Evolutionary conservation across 2,888 invertebrate species (phyloP).

Genomic region (Scelioninae gen. 1): DNA sequence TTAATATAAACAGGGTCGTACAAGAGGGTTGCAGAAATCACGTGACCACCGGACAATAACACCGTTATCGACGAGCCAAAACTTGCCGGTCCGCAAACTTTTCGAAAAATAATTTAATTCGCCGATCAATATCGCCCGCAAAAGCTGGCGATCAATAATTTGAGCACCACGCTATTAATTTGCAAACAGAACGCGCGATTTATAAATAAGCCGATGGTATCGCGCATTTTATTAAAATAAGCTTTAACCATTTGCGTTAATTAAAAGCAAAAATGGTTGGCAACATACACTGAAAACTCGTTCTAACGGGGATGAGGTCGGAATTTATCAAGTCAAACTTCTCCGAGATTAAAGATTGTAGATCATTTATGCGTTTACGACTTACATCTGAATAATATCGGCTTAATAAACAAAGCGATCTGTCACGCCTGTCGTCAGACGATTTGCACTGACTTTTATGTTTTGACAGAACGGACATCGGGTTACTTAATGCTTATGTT

Average conservation of each 20-base stretch:
- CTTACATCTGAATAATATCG: constrained; percentile 19
- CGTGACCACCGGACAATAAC: constrained; percentile 80
- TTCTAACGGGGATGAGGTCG: background rate
- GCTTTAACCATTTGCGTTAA: constrained; percentile 15
- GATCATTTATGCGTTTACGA: constrained; percentile 27
- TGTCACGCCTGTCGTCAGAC: constrained; percentile 17
- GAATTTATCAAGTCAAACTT: background rate
- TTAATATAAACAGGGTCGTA: constrained; percentile 81
- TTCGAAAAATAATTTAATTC: constrained; percentile 54
- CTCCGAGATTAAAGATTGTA: constrained; percentile 23
- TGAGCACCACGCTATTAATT: constrained; percentile 35
- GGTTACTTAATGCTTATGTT: too few species aligned
- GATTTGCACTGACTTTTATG: background rate
- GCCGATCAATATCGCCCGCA: constrained; percentile 39
- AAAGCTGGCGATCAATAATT: constrained; percentile 42
- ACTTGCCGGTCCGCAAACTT: constrained; percentile 60
- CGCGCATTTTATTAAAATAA: constrained; percentile 21
- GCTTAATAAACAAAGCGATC: constrained; percentile 27
- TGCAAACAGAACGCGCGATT: constrained; percentile 8
- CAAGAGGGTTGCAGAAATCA: constrained; percentile 70
- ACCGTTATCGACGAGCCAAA: constrained; percentile 77
- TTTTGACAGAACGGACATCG: constrained; percentile 7
- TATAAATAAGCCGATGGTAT: constrained; percentile 34
- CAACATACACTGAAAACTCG: background rate
- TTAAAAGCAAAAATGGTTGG: constrained; percentile 40